phyloP scores from a whole-genome alignment of 2,113 vertebrate species.

The Plectropomus leopardus region DNA sequence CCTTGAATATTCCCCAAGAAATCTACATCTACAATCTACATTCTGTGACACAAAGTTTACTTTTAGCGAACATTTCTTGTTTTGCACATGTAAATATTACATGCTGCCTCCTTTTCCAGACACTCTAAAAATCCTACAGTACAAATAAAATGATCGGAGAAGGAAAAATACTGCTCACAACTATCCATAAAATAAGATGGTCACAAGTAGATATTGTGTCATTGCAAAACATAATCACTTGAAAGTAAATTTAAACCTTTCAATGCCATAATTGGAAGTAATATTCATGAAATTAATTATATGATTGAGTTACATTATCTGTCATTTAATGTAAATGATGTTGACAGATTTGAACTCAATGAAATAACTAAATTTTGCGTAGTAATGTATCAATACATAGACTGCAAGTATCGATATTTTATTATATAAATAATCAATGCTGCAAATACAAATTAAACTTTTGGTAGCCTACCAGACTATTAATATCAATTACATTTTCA shows the following conservation, averaged over 20 bases:
- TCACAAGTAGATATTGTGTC: background rate
- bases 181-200: background rate
- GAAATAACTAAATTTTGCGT: too few species aligned
- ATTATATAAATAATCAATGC: too few species aligned
- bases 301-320: background rate
- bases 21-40: too few species aligned
- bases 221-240: background rate
- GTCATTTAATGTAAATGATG: background rate
- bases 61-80: too few species aligned
- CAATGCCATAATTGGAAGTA: background rate
- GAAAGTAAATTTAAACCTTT: background rate
- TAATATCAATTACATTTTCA: too few species aligned
- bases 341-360: background rate
- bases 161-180: background rate
- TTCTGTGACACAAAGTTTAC: too few species aligned
- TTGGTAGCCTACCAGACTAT: too few species aligned
- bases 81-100: too few species aligned
- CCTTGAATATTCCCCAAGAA: too few species aligned
- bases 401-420: too few species aligned
- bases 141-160: background rate
- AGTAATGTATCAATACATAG: too few species aligned
- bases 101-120: background rate
- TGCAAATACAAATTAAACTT: too few species aligned
- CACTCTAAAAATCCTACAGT: background rate
- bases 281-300: background rate